A percentile compares a stretch with the other conserved stretches of the same genome.
Conservation (phyloP, 2,888 invertebrate genomes). For the Polia nebulosa region DNA sequence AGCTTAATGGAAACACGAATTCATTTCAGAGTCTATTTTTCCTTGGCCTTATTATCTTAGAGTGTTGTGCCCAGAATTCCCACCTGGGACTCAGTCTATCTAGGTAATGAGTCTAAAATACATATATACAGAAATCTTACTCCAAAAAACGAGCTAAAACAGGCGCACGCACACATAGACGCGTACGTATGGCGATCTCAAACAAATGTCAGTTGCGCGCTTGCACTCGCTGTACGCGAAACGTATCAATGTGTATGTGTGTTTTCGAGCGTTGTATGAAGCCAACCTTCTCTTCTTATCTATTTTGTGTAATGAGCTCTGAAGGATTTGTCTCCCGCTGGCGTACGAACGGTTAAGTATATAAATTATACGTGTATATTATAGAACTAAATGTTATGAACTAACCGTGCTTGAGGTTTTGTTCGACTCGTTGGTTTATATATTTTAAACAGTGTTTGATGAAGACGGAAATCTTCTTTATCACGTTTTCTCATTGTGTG, state of each 20-base stretch:
- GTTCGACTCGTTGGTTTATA: background rate
- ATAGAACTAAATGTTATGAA: conserved; percentile 3
- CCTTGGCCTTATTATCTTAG: conserved; percentile 32
- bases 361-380: conserved; percentile 4
- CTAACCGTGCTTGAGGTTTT: background rate
- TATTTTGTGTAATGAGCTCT: background rate
- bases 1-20: conserved; percentile 20
- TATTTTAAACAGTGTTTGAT: background rate
- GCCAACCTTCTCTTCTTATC: background rate
- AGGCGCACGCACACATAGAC: background rate
- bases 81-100: conserved; percentile 51
- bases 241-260: background rate
- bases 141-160: background rate
- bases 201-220: background rate
- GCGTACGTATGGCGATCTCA: background rate
- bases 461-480: background rate
- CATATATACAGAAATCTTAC: background rate
- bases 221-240: background rate
- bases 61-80: conserved; percentile 42
- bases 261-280: background rate
- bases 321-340: conserved; percentile 29
- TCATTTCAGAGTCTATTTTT: conserved; percentile 39
- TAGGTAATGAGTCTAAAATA: conserved; percentile 38
- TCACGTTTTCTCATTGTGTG: background rate
- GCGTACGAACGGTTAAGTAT: conserved; percentile 3